These are phyloP conservation scores for Tokudaia tokunoshimensis DNA, from an alignment of 2,797 vertebrate genomes.

Conservation along the genomic window DNA sequence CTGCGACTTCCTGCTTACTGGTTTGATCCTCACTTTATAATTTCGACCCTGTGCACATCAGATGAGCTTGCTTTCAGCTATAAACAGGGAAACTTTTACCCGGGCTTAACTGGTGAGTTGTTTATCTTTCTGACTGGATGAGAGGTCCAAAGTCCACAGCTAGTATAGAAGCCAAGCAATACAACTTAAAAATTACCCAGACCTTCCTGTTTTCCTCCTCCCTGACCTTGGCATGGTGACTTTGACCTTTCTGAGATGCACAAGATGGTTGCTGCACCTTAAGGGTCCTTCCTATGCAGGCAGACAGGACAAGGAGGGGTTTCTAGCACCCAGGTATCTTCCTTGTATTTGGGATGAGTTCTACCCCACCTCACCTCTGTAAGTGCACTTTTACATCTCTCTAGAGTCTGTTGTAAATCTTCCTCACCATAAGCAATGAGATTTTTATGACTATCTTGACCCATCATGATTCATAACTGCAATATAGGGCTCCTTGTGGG, in stretches of 20 bases:
- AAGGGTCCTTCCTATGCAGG: not conserved
- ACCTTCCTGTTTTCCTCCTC: not conserved
- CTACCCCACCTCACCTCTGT: not conserved
- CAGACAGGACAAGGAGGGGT: not conserved
- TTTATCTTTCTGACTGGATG: slow-evolving; percentile 34
- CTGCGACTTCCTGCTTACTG: not conserved
- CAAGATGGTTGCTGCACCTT: too few relatives aligned
- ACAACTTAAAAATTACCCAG: not conserved
- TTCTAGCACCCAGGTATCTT: not conserved
- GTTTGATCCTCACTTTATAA: not conserved
- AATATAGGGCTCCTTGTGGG: too few relatives aligned
- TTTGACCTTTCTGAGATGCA: not conserved
- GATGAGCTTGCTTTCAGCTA: slow-evolving; percentile 1
- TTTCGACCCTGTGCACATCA: slow-evolving; percentile 14
- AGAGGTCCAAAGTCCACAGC: slow-evolving; percentile 45
- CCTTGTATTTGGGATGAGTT: not conserved
- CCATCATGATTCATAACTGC: not conserved
- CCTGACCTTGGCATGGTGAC: not conserved
- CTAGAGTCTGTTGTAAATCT: not conserved
- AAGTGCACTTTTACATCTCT: not conserved
- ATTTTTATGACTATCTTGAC: not conserved
- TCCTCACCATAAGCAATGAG: not conserved
- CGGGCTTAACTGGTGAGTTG: not conserved
- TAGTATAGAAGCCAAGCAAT: not conserved
- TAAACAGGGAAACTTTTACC: slow-evolving; percentile 6